phyloP scores from a whole-genome alignment of 23 tunicate genomes.

The Trididemnum miniatum region DNA sequence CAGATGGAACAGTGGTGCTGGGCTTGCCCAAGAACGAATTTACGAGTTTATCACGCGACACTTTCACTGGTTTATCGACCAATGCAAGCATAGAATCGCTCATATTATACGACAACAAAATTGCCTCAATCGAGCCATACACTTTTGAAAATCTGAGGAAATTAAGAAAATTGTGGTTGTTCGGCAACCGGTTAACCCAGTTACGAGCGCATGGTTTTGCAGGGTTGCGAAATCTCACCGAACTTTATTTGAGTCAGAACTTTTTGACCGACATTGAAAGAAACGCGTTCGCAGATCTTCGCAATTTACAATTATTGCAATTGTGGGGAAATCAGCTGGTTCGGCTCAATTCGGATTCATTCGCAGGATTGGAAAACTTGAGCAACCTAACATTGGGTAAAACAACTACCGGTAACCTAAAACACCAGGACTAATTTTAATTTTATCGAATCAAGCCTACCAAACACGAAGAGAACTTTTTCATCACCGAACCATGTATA shows the following conservation, averaged over 20 bases:
- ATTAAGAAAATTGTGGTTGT: constrained; percentile 37
- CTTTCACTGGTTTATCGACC: background rate
- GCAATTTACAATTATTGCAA: constrained; percentile 23
- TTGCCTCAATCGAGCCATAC: constrained; percentile 6
- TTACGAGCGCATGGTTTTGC: constrained; percentile 20
- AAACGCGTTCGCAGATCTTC: constrained; percentile 21
- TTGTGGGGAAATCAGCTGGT: constrained; percentile 43
- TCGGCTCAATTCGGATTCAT: constrained; percentile 6
- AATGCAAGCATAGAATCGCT: constrained; percentile 30
- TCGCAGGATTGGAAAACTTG: constrained; percentile 28
- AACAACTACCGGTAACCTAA: too few species aligned
- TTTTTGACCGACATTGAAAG: constrained; percentile 6
- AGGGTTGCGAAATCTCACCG: constrained; percentile 16
- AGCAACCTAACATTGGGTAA: constrained; percentile 37
- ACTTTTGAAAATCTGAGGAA: constrained; percentile 12
- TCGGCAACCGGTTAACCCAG: constrained; percentile 28
- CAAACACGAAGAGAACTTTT: too few species aligned
- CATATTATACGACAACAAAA: constrained; percentile 38
- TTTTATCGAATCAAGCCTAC: too few species aligned
- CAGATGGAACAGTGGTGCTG: constrained; percentile 31
- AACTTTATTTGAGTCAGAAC: constrained; percentile 38
- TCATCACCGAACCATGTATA: too few species aligned
- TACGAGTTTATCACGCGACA: constrained; percentile 22
- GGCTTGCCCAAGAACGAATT: constrained; percentile 42
- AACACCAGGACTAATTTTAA: too few species aligned